A percentile compares a stretch with the other conserved stretches of the same genome.
These are phyloP conservation scores for Poecilia velifera DNA, from an alignment of 2,797 vertebrate genomes.

Conservation along the genomic window DNA sequence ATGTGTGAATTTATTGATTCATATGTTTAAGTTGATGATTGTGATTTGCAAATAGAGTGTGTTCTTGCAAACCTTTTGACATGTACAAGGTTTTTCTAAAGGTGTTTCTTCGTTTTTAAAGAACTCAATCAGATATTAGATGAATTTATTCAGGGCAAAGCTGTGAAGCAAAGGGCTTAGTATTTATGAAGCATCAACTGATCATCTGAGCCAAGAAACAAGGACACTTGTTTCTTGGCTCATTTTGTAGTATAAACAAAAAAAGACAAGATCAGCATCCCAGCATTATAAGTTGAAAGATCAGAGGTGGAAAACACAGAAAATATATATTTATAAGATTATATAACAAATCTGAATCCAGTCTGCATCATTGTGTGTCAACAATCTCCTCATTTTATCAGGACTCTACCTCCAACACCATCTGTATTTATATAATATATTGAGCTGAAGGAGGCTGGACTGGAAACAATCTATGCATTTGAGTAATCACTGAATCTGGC, in stretches of 20 bases:
- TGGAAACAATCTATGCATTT: conserved; percentile 70
- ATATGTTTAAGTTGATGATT: conserved; percentile 24
- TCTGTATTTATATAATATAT: conserved; percentile 5
- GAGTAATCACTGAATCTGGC: conserved; percentile 47
- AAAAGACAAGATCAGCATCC: background rate
- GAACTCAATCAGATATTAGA: background rate
- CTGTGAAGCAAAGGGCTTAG: conserved; percentile 27
- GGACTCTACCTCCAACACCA: background rate
- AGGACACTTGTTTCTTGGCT: too few species aligned
- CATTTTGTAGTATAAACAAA: conserved; percentile 3
- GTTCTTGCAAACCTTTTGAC: conserved; percentile 14
- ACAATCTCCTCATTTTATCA: conserved; percentile 19
- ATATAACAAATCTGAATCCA: background rate
- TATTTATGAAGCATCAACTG: conserved; percentile 32
- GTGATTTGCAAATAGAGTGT: conserved; percentile 21
- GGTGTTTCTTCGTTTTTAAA: background rate
- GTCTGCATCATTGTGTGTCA: background rate
- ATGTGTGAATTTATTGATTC: conserved; percentile 19
- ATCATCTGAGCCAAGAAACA: conserved; percentile 30
- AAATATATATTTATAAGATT: background rate
- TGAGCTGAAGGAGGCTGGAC: conserved; percentile 7
- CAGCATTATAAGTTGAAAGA: background rate
- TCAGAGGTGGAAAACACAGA: conserved; percentile 1
- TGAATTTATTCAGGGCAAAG: conserved; percentile 16
- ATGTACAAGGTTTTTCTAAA: conserved; percentile 9